phyloP scores from a whole-genome alignment of 2,113 vertebrate genomes.

The Podarcis cretensis region DNA sequence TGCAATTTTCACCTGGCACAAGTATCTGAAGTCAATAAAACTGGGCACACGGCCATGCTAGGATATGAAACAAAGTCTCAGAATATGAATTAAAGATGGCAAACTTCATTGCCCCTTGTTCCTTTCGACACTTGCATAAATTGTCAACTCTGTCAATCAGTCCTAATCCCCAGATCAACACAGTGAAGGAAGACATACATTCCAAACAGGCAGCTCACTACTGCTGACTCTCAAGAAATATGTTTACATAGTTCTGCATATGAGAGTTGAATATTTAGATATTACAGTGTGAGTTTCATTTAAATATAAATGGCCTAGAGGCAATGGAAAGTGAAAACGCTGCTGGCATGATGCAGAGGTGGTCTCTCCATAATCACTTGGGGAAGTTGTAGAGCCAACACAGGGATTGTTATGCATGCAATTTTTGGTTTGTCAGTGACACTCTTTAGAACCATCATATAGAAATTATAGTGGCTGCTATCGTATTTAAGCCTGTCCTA shows the following conservation, averaged over 20 bases:
- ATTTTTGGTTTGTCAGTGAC: not conserved
- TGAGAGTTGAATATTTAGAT: not conserved
- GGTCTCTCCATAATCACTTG: no score
- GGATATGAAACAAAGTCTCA: not conserved
- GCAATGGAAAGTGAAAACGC: not conserved
- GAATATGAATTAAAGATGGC: conserved; percentile 9
- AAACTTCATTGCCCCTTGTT: not conserved
- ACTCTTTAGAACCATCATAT: not conserved
- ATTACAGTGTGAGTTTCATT: not conserved
- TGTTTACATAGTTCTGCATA: not conserved
- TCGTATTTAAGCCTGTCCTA: no score
- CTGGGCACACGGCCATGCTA: conserved; percentile 3
- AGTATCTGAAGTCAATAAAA: not conserved
- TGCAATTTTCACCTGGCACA: conserved; percentile 20
- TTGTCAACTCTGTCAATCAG: not conserved
- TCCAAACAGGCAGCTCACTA: not conserved
- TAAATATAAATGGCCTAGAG: not conserved
- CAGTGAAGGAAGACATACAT: not conserved
- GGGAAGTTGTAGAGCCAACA: not conserved
- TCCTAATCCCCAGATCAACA: conserved; percentile 1
- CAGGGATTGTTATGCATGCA: not conserved
- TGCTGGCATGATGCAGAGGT: not conserved
- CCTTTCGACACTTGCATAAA: not conserved
- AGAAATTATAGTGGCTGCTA: not conserved
- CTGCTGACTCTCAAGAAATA: not conserved